These are phyloP conservation scores for Pollenia angustigena DNA, from an alignment of 2,888 invertebrate genomes.

Conservation along the genomic window DNA sequence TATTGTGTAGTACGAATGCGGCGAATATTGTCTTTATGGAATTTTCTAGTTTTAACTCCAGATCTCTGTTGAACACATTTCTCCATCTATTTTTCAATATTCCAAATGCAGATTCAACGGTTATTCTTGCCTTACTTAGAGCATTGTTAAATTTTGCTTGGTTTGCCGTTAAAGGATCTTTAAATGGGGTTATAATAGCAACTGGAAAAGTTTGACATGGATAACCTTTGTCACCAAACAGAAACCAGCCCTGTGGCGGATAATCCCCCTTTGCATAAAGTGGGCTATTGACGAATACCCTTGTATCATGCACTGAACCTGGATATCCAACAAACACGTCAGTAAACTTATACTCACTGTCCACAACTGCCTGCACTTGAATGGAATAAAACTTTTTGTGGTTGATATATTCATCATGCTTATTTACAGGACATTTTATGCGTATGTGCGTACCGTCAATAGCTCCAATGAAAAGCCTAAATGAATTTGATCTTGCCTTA, in stretches of 20 bases:
- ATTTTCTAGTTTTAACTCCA: not conserved
- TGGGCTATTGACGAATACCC: constrained; percentile 50
- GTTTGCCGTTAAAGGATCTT: constrained; percentile 4
- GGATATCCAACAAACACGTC: constrained; percentile 16
- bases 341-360: constrained; percentile 17
- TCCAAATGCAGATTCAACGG: constrained; percentile 37
- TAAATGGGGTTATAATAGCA: not conserved
- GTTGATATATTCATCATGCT: not conserved
- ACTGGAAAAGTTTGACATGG: constrained; percentile 14
- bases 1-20: not conserved
- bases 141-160: constrained; percentile 21
- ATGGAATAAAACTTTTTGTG: constrained; percentile 37
- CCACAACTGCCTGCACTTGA: constrained; percentile 32
- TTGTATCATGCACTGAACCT: constrained; percentile 44
- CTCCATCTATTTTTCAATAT: constrained; percentile 39
- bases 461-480: no score
- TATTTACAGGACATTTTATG: constrained; percentile 17
- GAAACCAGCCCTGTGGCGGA: no score
- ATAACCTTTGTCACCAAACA: constrained; percentile 30
- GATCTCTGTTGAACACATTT: no score
- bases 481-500: not conserved
- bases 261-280: not conserved
- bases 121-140: constrained; percentile 6
- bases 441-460: constrained; percentile 5
- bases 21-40: not conserved